Base-by-base conservation (phyloP, 2,113 vertebrate genomes). In the Solea senegalensis region DNA sequence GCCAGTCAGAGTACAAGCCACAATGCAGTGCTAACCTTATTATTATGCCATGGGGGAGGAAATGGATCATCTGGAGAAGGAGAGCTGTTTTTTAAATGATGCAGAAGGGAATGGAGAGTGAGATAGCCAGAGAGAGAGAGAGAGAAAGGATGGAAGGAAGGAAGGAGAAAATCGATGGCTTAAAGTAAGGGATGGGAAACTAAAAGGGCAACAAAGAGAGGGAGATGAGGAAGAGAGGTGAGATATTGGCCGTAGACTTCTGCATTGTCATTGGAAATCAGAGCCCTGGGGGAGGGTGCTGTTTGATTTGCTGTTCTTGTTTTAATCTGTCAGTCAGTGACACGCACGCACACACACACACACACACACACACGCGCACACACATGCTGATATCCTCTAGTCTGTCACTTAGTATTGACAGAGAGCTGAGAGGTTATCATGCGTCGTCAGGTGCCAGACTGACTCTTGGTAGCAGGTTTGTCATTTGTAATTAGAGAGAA, bases 401-500 rank as follows among this genome's bases (percentile, higher is more conserved):
- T 81, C 63, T 78, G 71, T 83, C 81, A 78, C 67, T 46, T 80
- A 60, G 74, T 83, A 84, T 86, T 57, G 81, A 81, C 84, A 81
- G 67, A 43, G 74, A 72, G 80, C 84, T 83, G 86, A 85, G 84
- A 76, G 84, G 85, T 89, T 81, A 90, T 89, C 88, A 81, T 76
- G 84, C 80, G 57, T 76, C 72, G 71, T 85, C 89, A 87, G 88
- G 82, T 88, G 79, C 83, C 85, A 80, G 86, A 79, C 85, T 28
- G 80, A 85, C 85, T 83, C 86, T 50, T 66, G 77, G 82, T 80
- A 74, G 82, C 84, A 76, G 82, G 78, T 91, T 90, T 89, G 91
- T 92, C 89, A 84, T 86, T 91, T 88, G 84, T 90, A 90, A 92
- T 91, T 90, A 92, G 85, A 85, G 69, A 64, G 82, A 83, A 86